Percentiles rank a stretch among this genome's conserved stretches.
phyloP scores from a whole-genome alignment of 1,140 invertebrate species.

The Diploscapter pachys region DNA sequence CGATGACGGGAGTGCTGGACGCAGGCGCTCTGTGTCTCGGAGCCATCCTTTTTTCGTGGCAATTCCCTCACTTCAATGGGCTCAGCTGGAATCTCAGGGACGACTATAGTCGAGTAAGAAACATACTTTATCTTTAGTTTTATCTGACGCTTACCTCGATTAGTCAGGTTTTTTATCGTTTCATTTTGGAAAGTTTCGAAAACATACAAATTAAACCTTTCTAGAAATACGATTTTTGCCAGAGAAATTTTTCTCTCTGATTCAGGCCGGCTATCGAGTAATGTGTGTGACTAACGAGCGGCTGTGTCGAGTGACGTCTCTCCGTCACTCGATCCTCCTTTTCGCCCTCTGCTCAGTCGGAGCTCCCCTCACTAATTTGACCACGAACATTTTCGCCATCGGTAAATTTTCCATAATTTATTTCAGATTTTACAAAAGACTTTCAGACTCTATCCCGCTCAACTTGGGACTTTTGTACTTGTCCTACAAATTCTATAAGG shows the following conservation, averaged over 20 bases:
- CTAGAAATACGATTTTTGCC: background rate
- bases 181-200: no score
- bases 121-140: no score
- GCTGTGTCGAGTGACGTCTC: slow-evolving; percentile 55
- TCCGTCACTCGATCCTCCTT: slow-evolving; percentile 75
- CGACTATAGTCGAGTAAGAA: slow-evolving; percentile 72
- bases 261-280: slow-evolving; percentile 85
- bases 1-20: slow-evolving; percentile 75
- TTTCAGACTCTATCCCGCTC: slow-evolving; percentile 77
- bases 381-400: slow-evolving; percentile 81
- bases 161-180: no score
- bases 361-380: slow-evolving; percentile 78
- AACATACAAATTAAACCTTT: no score
- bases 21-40: slow-evolving; percentile 71
- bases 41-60: slow-evolving; percentile 90
- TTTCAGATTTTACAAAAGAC: background rate
- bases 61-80: slow-evolving; percentile 99
- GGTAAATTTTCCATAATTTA: slow-evolving; percentile 10
- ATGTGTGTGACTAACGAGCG: slow-evolving; percentile 91
- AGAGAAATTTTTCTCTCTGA: background rate
- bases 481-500: slow-evolving; percentile 84
- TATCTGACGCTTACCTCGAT: no score
- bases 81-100: slow-evolving; percentile 91
- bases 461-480: slow-evolving; percentile 87
- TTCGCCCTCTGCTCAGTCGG: slow-evolving; percentile 70